These are phyloP conservation scores for Prietella phreatophila DNA, from an alignment of 2,113 vertebrate genomes.

Conservation along the genomic window DNA sequence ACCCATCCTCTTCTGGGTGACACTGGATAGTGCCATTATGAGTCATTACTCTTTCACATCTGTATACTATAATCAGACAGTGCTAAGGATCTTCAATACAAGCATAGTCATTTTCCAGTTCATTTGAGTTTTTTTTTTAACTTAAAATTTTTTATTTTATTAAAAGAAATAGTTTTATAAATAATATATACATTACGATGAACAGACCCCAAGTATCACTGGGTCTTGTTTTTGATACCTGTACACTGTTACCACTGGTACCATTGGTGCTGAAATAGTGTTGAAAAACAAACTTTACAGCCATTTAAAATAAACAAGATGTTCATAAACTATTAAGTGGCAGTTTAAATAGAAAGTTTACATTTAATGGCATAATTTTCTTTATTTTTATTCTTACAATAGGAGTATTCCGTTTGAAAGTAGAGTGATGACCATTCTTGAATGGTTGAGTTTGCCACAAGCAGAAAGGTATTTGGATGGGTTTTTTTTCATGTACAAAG, in stretches of 20 bases:
- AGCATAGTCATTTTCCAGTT: not conserved
- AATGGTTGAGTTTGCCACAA: conserved; percentile 70
- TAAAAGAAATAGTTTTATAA: not conserved
- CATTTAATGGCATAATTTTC: not conserved
- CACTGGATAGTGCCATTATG: not conserved
- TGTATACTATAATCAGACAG: not conserved
- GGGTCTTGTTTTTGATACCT: not conserved
- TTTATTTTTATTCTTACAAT: not conserved
- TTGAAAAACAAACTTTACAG: not conserved
- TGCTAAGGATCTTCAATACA: not conserved
- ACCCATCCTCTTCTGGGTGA: too few species aligned
- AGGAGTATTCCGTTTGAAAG: conserved; percentile 61
- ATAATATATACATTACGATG: not conserved
- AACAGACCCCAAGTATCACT: not conserved
- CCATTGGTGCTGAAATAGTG: not conserved
- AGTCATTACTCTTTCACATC: not conserved
- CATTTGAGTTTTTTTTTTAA: not conserved
- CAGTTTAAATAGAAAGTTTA: not conserved
- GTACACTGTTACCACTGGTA: not conserved
- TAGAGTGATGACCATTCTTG: conserved; percentile 61
- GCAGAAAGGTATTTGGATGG: conserved; percentile 63
- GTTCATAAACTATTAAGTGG: not conserved
- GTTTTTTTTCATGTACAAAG: not conserved
- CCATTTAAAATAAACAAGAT: not conserved
- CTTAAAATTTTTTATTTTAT: not conserved